Base-by-base conservation (phyloP, 2,797 vertebrate genomes). In the Balearica regulorum region DNA sequence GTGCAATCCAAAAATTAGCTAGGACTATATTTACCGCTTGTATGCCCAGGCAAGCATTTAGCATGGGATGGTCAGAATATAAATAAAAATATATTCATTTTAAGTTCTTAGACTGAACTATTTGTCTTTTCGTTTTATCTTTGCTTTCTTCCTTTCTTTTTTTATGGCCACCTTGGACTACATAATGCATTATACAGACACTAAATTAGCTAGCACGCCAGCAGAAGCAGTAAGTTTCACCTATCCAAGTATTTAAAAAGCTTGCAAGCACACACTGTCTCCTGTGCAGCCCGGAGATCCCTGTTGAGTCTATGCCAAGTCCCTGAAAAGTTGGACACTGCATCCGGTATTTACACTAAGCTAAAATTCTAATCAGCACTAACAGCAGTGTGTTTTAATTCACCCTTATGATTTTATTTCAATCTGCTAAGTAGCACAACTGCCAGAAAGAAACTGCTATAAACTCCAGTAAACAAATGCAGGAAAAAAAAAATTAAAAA, bases 381-480 rank as follows among this genome's bases (percentile, higher is more conserved):
- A 98, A 98, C 98, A 98, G 98, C 98, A 98, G 98, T 98, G 98
- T 98, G 98, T 98, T 98, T 98, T 98, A 98, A 98, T 98, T 98
- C 98, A 97, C 98, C 98, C 97, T 98, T 98, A 98, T 97, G 98
- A 98, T 98, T 98, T 98, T 98, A 98, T 98, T 98, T 98, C 98
- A 98, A 98, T 98, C 98, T 98, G 98, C 97, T 98, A 98, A 98
- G 98, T 95, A 98, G 97, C 97, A 98, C 97, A 97, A 98, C 98
- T 98, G 98, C 98, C 98, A 98, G 98, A 97, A 98, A 98, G 97
- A 97, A 98, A 98, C 97, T 98, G 97, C 98, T 98, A 97, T 97
- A 98, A 98, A 98, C 98, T 98, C 97, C 95, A 97, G 98, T 98
- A 98, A 98, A 98, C 98, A 98, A 98, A 98, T 95, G 96, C 91